Evolutionary conservation across 2,113 vertebrate genomes (phyloP).

Genomic region (Eulemur macaco): DNA sequence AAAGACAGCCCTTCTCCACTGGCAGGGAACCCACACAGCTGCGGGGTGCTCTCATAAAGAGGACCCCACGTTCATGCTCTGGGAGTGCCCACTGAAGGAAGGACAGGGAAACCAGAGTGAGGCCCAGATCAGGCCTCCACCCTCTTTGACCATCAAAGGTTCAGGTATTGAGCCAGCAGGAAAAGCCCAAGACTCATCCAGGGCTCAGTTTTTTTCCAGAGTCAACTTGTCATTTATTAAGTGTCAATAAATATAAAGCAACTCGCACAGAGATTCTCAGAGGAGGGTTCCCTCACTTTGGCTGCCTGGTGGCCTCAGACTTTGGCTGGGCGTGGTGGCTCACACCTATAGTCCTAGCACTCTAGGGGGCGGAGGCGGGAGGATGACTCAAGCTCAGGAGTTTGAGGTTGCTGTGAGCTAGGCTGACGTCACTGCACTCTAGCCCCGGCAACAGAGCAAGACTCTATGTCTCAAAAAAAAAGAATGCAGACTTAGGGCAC

Average conservation of each 20-base stretch:
- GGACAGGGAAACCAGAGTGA: fast-evolving
- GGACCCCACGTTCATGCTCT: fast-evolving
- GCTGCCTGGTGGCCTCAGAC: neutral
- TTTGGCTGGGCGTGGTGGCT: neutral
- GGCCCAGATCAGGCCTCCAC: neutral
- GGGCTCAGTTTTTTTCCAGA: neutral
- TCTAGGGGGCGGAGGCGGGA: neutral
- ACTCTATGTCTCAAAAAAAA: neutral
- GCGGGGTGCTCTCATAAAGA: neutral
- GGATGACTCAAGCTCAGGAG: neutral
- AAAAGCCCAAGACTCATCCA: neutral
- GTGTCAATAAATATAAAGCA: neutral
- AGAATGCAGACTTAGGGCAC: neutral
- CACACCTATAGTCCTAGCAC: neutral
- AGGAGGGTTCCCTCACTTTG: neutral
- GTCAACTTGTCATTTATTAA: neutral
- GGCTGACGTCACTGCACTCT: neutral
- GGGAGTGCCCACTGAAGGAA: neutral
- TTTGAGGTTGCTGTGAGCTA: neutral
- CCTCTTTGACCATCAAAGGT: neutral
- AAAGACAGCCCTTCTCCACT: neutral
- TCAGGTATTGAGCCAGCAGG: neutral
- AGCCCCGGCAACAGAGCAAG: neutral
- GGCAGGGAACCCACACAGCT: neutral
- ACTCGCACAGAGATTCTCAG: neutral